Evolutionary conservation across 2,797 vertebrate genomes (phyloP), one percentile per base, ranked within the genome.

Genomic region (Ambastaia sidthimunki): DNA sequence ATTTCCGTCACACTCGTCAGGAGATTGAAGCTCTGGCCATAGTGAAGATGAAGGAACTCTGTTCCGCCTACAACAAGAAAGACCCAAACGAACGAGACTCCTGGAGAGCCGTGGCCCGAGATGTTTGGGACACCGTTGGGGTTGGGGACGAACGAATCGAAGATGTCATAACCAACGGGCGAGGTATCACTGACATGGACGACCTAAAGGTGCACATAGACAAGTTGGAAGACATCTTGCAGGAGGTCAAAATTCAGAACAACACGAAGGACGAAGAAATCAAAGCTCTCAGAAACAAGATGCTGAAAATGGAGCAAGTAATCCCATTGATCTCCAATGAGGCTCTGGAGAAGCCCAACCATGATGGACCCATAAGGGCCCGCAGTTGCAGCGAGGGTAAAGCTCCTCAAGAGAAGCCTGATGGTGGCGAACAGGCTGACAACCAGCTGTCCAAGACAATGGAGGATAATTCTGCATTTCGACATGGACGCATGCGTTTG

Each of bases 251-350:
- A 90, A 96, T 96, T 75, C 98, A 99, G 88, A 99, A 99, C 84
- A 99, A 98, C 80, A 95, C 95, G 95, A 99, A 99, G 87, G 98
- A 99, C 0, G 97, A 98, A 87, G 98, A 99, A 90, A 99, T 99
- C 82, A 95, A 95, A 48, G 91, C 95, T 52, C 93, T 99, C 74
- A 92, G 97, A 82, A 95, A 97, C 89, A 99, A 99, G 89, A 99
- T 99, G 98, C 89, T 99, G 25, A 98, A 98, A 92, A 99, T 99
- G 98, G 98, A 99, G 85, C 98, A 96, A 86, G 96, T 99, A 37
- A 92, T 99, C 67, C 98, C 98, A 0, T 91, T 99, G 66, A 97
- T 99, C 81, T 95, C 96, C 13, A 89, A 92, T 65, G 89, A 89
- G 18, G 70, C 34, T n/a, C 81, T 65, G 10, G 74, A 82, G 0